A percentile compares a stretch with the other conserved stretches of the same genome.
Evolutionary conservation across 1,140 invertebrate genomes (phyloP).

Genomic region (Calephelis nemesis): DNA sequence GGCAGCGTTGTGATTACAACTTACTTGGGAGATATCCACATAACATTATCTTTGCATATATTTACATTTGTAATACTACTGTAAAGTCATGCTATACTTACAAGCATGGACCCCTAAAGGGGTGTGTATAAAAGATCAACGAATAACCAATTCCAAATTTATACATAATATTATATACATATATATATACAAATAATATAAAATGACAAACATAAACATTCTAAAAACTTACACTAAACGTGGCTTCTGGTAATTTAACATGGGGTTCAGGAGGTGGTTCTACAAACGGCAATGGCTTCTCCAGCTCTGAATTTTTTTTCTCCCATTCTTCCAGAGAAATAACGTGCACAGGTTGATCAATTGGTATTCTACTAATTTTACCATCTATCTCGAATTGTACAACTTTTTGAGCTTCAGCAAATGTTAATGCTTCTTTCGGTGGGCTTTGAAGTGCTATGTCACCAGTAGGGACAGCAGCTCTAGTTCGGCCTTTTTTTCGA

Average conservation of each 20-base stretch:
- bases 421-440: constrained; percentile 83
- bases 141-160: no score
- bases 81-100: no score
- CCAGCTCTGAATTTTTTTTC: constrained; percentile 80
- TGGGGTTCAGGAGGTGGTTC: constrained; percentile 78
- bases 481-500: constrained; percentile 76
- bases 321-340: constrained; percentile 83
- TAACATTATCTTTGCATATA: no score
- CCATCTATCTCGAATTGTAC: constrained; percentile 92
- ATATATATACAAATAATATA: no score
- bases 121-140: no score
- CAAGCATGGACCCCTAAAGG: no score
- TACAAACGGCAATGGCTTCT: constrained; percentile 71
- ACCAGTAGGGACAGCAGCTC: constrained; percentile 71
- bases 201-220: no score
- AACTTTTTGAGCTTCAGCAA: constrained; percentile 89
- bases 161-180: no score
- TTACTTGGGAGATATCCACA: no score
- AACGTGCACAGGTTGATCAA: constrained; percentile 82
- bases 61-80: no score
- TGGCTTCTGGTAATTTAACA: constrained; percentile 89
- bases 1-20: no score
- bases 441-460: constrained; percentile 75
- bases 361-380: constrained; percentile 81
- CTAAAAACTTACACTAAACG: constrained; percentile 82